Evolutionary conservation across 2,888 invertebrate species (phyloP).

Genomic region (Pantelozetes paolii): DNA sequence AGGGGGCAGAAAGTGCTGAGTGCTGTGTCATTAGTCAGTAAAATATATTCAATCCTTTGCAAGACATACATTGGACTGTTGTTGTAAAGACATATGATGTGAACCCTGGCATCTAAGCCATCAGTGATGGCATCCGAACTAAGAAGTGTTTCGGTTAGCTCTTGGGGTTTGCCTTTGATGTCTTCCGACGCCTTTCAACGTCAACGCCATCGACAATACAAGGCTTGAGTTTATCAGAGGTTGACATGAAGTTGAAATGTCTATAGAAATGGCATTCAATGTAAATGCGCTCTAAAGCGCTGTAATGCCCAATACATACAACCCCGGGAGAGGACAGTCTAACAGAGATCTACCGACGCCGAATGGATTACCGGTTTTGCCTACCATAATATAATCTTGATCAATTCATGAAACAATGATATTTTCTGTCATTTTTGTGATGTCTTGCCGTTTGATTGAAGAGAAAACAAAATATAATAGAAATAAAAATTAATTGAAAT

Average conservation of each 20-base stretch:
- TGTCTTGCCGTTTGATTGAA: background rate
- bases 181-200: conserved; percentile 19
- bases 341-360: background rate
- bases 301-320: background rate
- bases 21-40: too few relatives aligned
- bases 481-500: background rate
- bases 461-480: background rate
- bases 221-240: conserved; percentile 7
- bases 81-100: background rate
- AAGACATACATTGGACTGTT: too few relatives aligned
- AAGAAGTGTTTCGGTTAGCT: conserved; percentile 23
- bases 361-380: background rate
- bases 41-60: too few relatives aligned
- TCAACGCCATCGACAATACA: conserved; percentile 9
- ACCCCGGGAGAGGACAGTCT: background rate
- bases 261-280: conserved; percentile 15
- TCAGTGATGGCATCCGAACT: background rate
- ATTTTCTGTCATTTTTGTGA: background rate
- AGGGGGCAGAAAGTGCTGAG: too few relatives aligned
- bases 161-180: conserved; percentile 28
- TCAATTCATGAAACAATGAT: too few relatives aligned
- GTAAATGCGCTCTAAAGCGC: background rate
- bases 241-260: conserved; percentile 21
- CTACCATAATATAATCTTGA: too few relatives aligned
- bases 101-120: background rate